Evolutionary conservation across 2,113 vertebrate genomes (phyloP).

Genomic region (Orthonyx spaldingii): DNA sequence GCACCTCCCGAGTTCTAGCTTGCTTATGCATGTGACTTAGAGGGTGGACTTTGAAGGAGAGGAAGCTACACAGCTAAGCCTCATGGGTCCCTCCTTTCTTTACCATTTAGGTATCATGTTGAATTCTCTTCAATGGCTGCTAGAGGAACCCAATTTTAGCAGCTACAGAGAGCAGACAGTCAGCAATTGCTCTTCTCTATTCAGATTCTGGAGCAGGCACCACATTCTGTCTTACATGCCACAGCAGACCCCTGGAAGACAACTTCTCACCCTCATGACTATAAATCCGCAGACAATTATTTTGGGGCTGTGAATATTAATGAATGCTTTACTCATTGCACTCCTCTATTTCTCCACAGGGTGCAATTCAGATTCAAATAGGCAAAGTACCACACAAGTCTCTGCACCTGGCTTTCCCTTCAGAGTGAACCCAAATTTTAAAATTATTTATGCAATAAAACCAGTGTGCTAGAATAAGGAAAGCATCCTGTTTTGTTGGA

Average conservation of each 20-base stretch:
- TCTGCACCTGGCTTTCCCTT: not conserved
- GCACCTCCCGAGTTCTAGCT: not conserved
- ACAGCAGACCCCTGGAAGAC: not conserved
- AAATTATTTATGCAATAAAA: not conserved
- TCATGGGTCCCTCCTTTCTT: not conserved
- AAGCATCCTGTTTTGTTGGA: not conserved
- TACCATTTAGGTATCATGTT: not conserved
- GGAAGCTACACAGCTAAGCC: not conserved
- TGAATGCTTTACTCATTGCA: not conserved
- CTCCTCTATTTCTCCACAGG: not conserved
- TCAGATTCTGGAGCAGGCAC: not conserved
- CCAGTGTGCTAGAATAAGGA: not conserved
- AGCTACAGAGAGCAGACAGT: not conserved
- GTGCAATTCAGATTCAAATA: not conserved
- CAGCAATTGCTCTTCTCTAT: not conserved
- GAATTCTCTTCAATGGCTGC: not conserved
- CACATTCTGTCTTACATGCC: not conserved
- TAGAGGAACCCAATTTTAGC: not conserved
- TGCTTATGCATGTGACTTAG: not conserved
- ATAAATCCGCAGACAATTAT: not conserved
- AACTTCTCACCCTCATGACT: not conserved
- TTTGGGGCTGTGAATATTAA: constrained; percentile 7
- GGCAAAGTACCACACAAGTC: not conserved
- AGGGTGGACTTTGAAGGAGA: not conserved
- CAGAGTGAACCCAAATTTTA: not conserved